phyloP scores from a whole-genome alignment of 1,140 invertebrate genomes.

The Manduca sexta region DNA sequence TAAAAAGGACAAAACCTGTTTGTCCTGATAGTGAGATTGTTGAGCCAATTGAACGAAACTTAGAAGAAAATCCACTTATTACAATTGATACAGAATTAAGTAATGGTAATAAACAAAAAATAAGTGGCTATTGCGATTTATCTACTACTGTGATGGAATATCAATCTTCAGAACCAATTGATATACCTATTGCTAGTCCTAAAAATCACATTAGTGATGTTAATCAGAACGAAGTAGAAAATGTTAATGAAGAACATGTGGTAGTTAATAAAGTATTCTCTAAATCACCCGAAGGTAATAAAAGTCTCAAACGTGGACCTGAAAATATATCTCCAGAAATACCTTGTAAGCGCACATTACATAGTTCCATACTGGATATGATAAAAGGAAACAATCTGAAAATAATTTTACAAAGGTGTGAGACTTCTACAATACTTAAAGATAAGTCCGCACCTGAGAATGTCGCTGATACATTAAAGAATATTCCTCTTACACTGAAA shows the following conservation, averaged over 20 bases:
- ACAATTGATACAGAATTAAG: no score
- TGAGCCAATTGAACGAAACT: no score
- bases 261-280: not conserved
- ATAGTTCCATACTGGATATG: conserved; percentile 22
- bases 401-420: not conserved
- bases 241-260: not conserved
- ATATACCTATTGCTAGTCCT: not conserved
- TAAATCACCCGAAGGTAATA: conserved; percentile 6
- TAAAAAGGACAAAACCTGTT: conserved; percentile 19
- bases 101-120: no score
- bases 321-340: conserved; percentile 8
- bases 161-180: no score
- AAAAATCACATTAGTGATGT: not conserved
- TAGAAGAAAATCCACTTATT: no score
- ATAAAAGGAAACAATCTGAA: not conserved
- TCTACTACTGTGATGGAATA: no score
- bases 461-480: no score
- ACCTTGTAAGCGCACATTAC: conserved; percentile 34
- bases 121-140: no score
- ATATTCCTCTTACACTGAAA: no score
- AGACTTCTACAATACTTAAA: not conserved
- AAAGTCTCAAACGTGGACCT: conserved; percentile 15
- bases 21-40: not conserved
- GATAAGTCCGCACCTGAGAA: no score
- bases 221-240: no score